These are phyloP conservation scores for Hypocryptadius cinnamomeus DNA, from an alignment of 2,113 vertebrate species.

Conservation along the genomic window DNA sequence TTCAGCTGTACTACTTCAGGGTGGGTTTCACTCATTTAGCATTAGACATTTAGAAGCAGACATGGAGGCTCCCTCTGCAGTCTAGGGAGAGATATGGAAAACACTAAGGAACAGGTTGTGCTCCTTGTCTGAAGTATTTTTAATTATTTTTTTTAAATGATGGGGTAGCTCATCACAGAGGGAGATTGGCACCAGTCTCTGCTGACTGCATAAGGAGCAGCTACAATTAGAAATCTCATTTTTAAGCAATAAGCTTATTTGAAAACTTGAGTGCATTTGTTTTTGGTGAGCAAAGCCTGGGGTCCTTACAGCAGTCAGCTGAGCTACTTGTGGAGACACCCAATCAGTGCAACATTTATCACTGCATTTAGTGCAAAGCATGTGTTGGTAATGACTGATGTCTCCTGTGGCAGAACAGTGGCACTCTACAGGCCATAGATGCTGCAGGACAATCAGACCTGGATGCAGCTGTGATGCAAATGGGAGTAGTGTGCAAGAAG, in stretches of 20 bases:
- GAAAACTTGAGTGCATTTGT: not conserved
- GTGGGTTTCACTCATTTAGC: constrained; percentile 41
- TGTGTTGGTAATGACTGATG: not conserved
- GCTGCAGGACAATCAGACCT: not conserved
- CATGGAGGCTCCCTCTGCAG: constrained; percentile 53
- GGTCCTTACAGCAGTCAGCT: not conserved
- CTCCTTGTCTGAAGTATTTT: not conserved
- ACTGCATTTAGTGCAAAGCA: not conserved
- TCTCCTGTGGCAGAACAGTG: not conserved
- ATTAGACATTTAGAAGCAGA: not conserved
- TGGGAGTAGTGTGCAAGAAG: not conserved
- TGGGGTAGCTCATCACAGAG: not conserved
- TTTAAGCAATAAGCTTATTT: not conserved
- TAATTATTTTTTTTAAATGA: not conserved
- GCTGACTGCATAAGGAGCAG: not conserved
- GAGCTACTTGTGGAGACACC: not conserved
- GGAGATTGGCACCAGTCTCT: not conserved
- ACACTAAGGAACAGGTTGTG: not conserved
- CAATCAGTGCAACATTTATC: not conserved
- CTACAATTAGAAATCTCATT: not conserved
- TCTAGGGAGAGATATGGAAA: not conserved
- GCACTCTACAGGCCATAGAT: not conserved
- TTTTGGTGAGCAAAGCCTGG: not conserved
- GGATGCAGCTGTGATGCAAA: not conserved
- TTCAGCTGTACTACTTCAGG: constrained; percentile 28